Evolutionary conservation across 2,113 vertebrate species (phyloP).

Genomic region (Entelurus aequoreus): DNA sequence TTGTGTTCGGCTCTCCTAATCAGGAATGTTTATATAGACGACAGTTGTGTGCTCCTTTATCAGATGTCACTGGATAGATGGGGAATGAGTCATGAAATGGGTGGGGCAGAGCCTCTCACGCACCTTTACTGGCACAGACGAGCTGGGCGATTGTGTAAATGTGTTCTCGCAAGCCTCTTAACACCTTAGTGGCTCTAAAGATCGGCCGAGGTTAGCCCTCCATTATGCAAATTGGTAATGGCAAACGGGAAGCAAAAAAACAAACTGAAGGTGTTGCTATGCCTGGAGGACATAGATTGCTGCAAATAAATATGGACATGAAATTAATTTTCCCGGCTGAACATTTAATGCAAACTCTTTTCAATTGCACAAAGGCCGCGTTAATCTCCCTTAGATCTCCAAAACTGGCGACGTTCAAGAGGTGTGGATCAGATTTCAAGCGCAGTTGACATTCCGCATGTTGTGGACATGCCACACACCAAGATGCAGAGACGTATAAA

Average conservation of each 20-base stretch:
- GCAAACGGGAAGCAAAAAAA: not conserved
- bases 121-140: constrained; percentile 35
- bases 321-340: constrained; percentile 10
- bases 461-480: constrained; percentile 48
- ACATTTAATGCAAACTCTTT: constrained; percentile 8
- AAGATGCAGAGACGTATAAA: constrained; percentile 12
- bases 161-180: constrained; percentile 8
- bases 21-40: constrained; percentile 58
- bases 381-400: constrained; percentile 34
- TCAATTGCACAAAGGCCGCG: constrained; percentile 5
- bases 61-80: constrained; percentile 39
- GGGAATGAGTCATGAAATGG: constrained; percentile 43
- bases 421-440: constrained; percentile 45
- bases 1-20: constrained; percentile 36
- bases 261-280: not conserved
- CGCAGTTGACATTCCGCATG: constrained; percentile 52
- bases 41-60: constrained; percentile 40
- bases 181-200: not conserved
- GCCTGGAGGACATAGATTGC: not conserved
- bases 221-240: not conserved
- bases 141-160: constrained; percentile 17
- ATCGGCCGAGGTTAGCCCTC: not conserved
- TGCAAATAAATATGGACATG: not conserved
- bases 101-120: constrained; percentile 42
- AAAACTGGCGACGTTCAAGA: constrained; percentile 28